Base-by-base conservation (phyloP, 2,113 vertebrate genomes). In the Rhea pennata region DNA sequence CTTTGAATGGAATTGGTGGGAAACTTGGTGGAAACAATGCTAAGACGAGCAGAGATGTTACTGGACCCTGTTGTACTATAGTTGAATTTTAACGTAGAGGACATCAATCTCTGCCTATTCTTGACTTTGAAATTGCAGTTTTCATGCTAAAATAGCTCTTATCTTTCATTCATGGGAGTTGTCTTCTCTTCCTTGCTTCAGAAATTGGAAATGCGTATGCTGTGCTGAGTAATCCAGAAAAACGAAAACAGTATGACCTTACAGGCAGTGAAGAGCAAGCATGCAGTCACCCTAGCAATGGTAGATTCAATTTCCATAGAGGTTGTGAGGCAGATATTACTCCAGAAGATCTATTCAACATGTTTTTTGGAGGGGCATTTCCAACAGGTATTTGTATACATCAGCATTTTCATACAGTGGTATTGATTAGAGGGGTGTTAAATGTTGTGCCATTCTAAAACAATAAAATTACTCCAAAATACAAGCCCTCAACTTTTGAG, bases 301-400 rank as follows among this genome's bases (percentile, higher is more conserved):
- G 98, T 17, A 98, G 99, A 87, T 99, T 99, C 88, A 99, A 99
- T 93, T 99, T 99, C 98, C 99, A 99, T 65, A 96, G 99, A 95
- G 99, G 99, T 40, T 99, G 99, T 61, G 99, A 99, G 94, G 99
- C 99, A 1, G 99, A 99, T 95, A 99, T 99, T 97, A 99, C 99
- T 65, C 99, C 99, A 5, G 99, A 99, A 90, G 99, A 99, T 97
- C 98, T 99, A 56, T 99, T 99, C 97, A 99, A 99, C 97, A 99
- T 99, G 99, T 99, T 99, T 96, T 99, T 99, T 85, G 99, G 99
- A 84, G 99, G 99, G 7, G 98, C 99, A 46, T 99, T 99, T 94
- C 99, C 99, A 65, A 98, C 99, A 97, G 99, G 99, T 99, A 98
- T 97, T 96, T 89, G 20, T 73, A 44, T 69, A 39, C 14, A 13